Base-by-base conservation (phyloP, 2,888 invertebrate species). In the Ectobius pallidus region DNA sequence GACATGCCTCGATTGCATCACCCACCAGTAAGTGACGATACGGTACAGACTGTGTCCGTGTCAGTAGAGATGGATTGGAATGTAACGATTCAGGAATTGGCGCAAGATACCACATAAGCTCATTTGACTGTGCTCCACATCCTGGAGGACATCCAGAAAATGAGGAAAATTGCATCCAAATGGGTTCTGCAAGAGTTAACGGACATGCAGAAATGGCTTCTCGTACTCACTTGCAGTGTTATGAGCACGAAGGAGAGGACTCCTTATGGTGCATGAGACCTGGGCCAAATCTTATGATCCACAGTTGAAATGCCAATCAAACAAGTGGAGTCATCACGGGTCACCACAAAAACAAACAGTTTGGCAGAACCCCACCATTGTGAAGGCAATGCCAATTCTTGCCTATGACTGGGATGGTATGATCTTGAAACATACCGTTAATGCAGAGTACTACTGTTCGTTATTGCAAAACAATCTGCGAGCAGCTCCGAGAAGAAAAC, bases 201-300 rank as follows among this genome's bases (percentile, higher is more conserved):
- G 52, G 71, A 46, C n/a, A 30, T 65, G 46, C n/a, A 71, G 49
- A 44, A 46, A 61, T 46, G 63, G 71, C 30, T 46, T 63, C 44
- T 14, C 34, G 27, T 16, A 61, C 3, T 34, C 46, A 65, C 44
- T 65, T 71, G 27, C 44, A 71, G 32, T 25, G n/a, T 39, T 63
- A 46, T 44, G 49, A 44, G 14, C 1, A 16, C 30, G 34, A 71
- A 67, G 49, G 49, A 34, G 63, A 63, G 27, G 27, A 16, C 14
- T 71, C 44, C 61, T 30, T 62, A 61, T 4, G 3, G 25, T 27
- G 25, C 30, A 69, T 32, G 69, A 69, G 55, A 69, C 30, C 27
- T 55, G 7, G 32, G 30, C 20, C 39, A 58, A 39, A 58, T 69
- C 34, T 14, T 68, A 68, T 18, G 39, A 69, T 18, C 1, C 32